Conservation (phyloP, 2,888 invertebrate genomes). For the Agonum fuliginosum region DNA sequence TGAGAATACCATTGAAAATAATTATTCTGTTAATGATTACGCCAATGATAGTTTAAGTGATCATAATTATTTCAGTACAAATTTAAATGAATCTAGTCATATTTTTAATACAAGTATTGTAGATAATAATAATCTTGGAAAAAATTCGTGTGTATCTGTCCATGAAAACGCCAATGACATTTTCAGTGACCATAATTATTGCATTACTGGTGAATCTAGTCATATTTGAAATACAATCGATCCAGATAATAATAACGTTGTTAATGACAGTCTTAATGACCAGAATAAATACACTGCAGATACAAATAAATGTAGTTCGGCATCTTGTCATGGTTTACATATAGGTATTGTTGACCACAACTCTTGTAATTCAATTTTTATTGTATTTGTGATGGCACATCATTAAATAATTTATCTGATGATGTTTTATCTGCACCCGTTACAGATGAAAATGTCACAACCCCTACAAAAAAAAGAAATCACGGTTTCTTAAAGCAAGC, state of each 20-base stretch:
- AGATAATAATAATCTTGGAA: not conserved
- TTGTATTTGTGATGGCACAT: not conserved
- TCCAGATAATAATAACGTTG: too few species aligned
- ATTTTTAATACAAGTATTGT: not conserved
- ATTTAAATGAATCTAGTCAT: too few species aligned
- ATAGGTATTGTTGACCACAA: not conserved
- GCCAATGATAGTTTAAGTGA: too few species aligned
- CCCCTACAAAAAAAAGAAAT: not conserved
- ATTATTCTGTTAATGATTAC: too few species aligned
- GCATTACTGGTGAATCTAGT: too few species aligned
- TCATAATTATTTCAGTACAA: too few species aligned
- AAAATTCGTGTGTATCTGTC: not conserved
- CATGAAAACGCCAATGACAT: not conserved
- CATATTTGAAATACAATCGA: too few species aligned
- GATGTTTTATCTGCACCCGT: not conserved
- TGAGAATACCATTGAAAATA: too few species aligned
- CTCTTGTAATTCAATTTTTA: not conserved
- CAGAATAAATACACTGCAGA: too few species aligned
- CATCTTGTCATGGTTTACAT: too few species aligned
- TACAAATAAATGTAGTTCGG: too few species aligned
- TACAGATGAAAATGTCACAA: not conserved
- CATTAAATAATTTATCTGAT: not conserved
- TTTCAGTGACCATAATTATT: not conserved
- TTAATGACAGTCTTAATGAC: too few species aligned
- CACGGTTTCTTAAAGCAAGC: not conserved